Conservation (phyloP, 2,113 vertebrate species). For the Chionomys nivalis region DNA sequence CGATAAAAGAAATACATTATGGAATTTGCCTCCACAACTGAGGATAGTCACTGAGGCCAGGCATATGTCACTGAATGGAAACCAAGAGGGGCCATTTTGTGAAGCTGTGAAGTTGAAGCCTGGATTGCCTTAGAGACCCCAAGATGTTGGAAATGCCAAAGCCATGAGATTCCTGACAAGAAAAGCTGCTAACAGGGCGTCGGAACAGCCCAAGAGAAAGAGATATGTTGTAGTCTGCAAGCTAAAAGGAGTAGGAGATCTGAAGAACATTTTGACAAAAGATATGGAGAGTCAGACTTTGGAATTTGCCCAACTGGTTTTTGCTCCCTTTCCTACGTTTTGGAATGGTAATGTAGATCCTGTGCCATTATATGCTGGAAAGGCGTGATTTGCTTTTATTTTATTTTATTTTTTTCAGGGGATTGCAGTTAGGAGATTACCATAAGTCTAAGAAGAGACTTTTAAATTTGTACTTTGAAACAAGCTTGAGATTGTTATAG, state of each 20-base stretch:
- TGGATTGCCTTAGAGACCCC: too few species aligned
- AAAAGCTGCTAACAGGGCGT: background rate
- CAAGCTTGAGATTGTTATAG: too few species aligned
- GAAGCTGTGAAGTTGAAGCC: too few species aligned
- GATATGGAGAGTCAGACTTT: background rate
- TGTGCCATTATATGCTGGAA: too few species aligned
- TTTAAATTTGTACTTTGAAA: too few species aligned
- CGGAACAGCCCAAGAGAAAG: background rate
- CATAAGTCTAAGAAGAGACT: too few species aligned
- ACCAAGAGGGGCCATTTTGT: too few species aligned
- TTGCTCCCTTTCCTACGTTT: background rate
- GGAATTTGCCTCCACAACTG: background rate
- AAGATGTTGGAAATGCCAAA: background rate
- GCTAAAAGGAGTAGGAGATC: background rate
- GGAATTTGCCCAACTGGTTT: background rate
- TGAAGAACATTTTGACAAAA: background rate
- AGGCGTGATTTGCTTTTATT: too few species aligned
- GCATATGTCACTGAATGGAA: too few species aligned
- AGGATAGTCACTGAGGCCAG: background rate
- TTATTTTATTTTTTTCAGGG: too few species aligned
- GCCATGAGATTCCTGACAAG: background rate
- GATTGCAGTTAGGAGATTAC: too few species aligned
- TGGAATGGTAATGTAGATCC: background rate
- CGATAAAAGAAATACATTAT: background rate
- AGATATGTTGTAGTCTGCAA: background rate